phyloP scores from a whole-genome alignment of 2,888 invertebrate genomes.

The Hipparchia semele region DNA sequence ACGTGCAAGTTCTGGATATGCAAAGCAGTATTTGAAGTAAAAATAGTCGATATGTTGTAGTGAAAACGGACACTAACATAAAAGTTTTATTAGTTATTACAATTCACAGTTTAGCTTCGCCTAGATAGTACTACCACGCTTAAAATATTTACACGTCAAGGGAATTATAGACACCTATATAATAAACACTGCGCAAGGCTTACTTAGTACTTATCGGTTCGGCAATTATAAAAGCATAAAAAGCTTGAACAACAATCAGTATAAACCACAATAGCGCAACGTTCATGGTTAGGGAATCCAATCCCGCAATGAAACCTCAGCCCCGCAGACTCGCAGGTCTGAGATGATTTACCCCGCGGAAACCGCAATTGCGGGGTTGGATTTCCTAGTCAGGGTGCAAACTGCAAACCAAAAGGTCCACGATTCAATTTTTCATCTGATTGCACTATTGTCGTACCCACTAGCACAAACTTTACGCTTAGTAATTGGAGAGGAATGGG shows the following conservation, averaged over 20 bases:
- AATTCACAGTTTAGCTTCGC: conserved; percentile 61
- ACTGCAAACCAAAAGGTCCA: too few relatives aligned
- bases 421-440: too few relatives aligned
- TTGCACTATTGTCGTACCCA: too few relatives aligned
- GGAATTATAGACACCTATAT: conserved; percentile 20
- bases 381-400: too few relatives aligned
- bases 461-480: too few relatives aligned
- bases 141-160: conserved; percentile 43
- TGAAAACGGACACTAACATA: conserved; percentile 28
- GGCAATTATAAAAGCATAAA: conserved; percentile 13
- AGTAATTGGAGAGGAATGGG: too few relatives aligned
- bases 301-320: too few relatives aligned
- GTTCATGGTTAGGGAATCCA: too few relatives aligned
- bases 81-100: conserved; percentile 28
- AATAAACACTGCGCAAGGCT: conserved; percentile 21
- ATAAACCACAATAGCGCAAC: not conserved
- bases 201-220: conserved; percentile 11
- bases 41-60: conserved; percentile 15
- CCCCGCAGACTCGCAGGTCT: too few relatives aligned
- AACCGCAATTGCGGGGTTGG: too few relatives aligned
- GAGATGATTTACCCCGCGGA: too few relatives aligned
- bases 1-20: too few relatives aligned
- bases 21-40: not conserved
- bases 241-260: conserved; percentile 1
- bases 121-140: conserved; percentile 51